Evolutionary conservation across 2,888 invertebrate genomes (phyloP), one percentile per base, ranked within the genome.

Genomic region (Drosophila diplacantha): DNA sequence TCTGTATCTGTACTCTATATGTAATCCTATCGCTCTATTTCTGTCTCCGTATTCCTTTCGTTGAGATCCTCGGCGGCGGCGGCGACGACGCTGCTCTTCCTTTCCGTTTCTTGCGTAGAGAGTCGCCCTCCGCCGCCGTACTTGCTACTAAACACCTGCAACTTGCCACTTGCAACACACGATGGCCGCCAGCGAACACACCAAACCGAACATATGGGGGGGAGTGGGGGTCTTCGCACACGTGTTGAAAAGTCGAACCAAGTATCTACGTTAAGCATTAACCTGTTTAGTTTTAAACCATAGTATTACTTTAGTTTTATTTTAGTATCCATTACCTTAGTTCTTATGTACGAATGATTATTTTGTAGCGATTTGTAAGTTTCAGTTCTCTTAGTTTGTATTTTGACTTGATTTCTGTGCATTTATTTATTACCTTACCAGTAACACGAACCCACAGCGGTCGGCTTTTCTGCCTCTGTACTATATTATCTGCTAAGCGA

Each of bases 121-220:
- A 73, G 76, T 69, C 73, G 74, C 71, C 64, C 63, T 73, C 64
- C 73, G 69, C 57, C 71, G 81, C 58, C 68, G 35, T 63, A 71
- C 54, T 58, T 78, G 65, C 69, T 69, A 71, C 57, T 63, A 67
- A 69, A 58, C 49, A 57, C 37, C 70, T 47, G 29, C 41, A n/a
- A 52, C 29, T 29, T 22, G 35, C 35, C n/a, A 35, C 37, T 37
- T 41, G 44, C 44, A 55, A 51, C 60, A 68, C 53, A 55, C 31
- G 38, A 62, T 41, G 55, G 62, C 51, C 37, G 54, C 53, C 63
- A 18, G 47, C 29, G 47, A 65, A 65, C 43, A 60, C 54, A 16
- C 43, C 44, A 24, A 47, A 63, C 52, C 18, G 38, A 35, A 58
- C 43, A 59, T 8, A 47, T 47, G 39, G 20, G 50, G 50, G 35